Conservation (phyloP, 2,888 invertebrate genomes). For the Drosophila paucipuncta region DNA sequence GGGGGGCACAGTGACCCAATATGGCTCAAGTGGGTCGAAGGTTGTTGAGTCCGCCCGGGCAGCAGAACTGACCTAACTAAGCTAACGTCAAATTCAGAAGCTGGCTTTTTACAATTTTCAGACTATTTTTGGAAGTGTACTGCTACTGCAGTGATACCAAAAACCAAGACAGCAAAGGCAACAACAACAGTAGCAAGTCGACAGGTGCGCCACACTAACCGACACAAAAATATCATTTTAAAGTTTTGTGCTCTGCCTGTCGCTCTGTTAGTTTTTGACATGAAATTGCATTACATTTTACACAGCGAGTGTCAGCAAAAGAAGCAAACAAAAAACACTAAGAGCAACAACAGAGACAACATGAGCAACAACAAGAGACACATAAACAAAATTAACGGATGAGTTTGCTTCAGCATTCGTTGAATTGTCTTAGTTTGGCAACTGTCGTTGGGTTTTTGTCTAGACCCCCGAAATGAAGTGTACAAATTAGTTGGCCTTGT, state of each 20-base stretch:
- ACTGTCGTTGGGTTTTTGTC: constrained; percentile 75
- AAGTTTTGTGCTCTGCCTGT: constrained; percentile 70
- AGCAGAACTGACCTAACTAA: neutral
- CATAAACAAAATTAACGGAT: constrained; percentile 26
- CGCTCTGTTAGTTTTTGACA: constrained; percentile 80
- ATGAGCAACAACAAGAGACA: constrained; percentile 4
- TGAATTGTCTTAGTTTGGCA: constrained; percentile 80
- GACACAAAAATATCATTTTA: constrained; percentile 81
- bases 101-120: neutral
- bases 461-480: constrained; percentile 62
- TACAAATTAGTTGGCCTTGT: constrained; percentile 80
- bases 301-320: constrained; percentile 52
- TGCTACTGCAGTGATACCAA: constrained; percentile 68
- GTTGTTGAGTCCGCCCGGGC: neutral
- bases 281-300: constrained; percentile 80
- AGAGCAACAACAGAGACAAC: constrained; percentile 5
- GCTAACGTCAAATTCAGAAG: neutral
- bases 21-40: neutral
- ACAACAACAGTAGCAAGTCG: constrained; percentile 38
- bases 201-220: constrained; percentile 74
- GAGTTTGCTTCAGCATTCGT: constrained; percentile 50
- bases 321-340: constrained; percentile 7
- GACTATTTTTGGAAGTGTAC: constrained; percentile 3
- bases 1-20: neutral
- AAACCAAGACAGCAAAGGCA: constrained; percentile 60